Conservation (phyloP, 2,888 invertebrate species). For the Epinotia ramella region DNA sequence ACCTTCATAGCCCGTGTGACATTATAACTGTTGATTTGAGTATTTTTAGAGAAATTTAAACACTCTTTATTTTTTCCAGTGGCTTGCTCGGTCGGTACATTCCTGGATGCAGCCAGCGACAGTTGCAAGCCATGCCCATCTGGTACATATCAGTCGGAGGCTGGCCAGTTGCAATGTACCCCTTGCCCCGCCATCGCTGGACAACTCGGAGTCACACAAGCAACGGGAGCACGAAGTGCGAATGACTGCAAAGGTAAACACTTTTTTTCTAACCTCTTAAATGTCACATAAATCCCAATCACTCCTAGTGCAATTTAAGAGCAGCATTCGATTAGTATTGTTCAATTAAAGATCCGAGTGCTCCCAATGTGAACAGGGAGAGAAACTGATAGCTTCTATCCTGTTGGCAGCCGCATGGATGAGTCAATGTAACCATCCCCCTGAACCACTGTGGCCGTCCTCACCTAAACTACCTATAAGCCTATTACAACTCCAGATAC, state of each 20-base stretch:
- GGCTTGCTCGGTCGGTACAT: conserved; percentile 96
- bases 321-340: too few relatives aligned
- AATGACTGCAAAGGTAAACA: conserved; percentile 92
- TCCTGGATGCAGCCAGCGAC: conserved; percentile 90
- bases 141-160: conserved; percentile 97
- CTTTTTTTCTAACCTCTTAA: too few relatives aligned
- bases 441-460: background rate
- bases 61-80: conserved; percentile 78
- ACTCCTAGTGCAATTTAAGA: too few relatives aligned
- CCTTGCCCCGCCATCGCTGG: conserved; percentile 96
- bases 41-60: conserved; percentile 16
- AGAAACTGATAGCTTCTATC: background rate
- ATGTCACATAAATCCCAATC: too few relatives aligned
- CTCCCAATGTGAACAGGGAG: too few relatives aligned
- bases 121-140: conserved; percentile 93
- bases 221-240: conserved; percentile 94
- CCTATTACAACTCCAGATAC: background rate
- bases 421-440: background rate
- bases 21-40: background rate
- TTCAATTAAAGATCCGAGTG: too few relatives aligned
- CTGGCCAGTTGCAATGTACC: conserved; percentile 95
- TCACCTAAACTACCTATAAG: too few relatives aligned
- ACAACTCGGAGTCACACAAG: conserved; percentile 94
- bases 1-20: too few relatives aligned
- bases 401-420: background rate